These are phyloP conservation scores for Raja brachyura DNA, from an alignment of 2,113 vertebrate genomes.

Conservation along the genomic window DNA sequence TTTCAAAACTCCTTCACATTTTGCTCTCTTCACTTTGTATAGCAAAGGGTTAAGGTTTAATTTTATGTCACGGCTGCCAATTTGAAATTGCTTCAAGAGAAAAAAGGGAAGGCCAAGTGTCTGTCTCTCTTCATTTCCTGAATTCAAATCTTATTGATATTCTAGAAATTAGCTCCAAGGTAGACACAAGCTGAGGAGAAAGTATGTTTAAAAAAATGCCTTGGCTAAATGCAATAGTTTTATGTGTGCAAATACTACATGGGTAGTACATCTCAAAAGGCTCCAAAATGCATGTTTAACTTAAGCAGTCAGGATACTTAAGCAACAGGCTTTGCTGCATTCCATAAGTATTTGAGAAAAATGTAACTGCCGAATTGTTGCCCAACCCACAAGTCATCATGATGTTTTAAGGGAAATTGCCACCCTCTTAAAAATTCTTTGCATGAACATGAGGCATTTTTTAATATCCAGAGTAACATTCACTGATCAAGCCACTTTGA, in stretches of 20 bases:
- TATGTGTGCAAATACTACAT: background rate
- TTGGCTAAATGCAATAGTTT: background rate
- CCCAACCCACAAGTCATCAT: background rate
- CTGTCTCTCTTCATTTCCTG: background rate
- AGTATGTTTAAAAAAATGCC: background rate
- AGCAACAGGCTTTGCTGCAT: background rate
- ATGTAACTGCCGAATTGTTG: background rate
- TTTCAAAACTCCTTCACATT: background rate
- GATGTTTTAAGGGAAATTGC: background rate
- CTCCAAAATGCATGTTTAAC: background rate
- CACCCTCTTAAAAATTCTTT: background rate
- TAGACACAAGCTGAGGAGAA: too few relatives aligned
- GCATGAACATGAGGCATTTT: background rate
- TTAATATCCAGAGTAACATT: background rate
- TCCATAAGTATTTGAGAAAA: background rate
- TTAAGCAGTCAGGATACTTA: conserved; percentile 11
- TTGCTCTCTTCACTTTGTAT: background rate
- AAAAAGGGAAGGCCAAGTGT: background rate
- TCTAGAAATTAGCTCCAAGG: background rate
- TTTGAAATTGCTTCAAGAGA: background rate
- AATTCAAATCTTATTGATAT: background rate
- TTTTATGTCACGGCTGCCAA: background rate
- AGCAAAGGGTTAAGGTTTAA: too few relatives aligned
- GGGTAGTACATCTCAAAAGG: background rate
- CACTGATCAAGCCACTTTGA: background rate